Base-by-base conservation (phyloP, 2,113 vertebrate species). In the Uropsilus gracilis region DNA sequence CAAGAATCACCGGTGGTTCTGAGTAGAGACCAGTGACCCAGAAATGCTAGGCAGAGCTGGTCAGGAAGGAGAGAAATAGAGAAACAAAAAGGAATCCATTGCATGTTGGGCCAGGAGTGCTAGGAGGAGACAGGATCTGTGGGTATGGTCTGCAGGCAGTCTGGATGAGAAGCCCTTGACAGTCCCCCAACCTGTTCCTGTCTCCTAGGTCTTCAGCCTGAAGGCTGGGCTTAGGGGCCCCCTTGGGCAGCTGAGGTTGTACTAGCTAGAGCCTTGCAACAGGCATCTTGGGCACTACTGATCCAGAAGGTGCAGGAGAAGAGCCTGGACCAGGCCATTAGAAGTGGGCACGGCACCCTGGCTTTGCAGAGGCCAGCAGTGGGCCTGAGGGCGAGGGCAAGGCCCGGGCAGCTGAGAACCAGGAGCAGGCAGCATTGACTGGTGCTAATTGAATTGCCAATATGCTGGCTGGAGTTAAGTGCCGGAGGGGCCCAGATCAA, bases 361-460 rank as follows among this genome's bases (percentile, higher is more conserved):
- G 78, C 34, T 84, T 72, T 75, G 34, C 6, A 44, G 91, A 63
- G 77, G 93, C 81, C 57, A 37, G 64, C 4, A 4, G 80, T 82
- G 71, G 71, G 57, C 12, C 22, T 59, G 57, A 53, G 63, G 89
- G 80, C 4, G 0, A 93, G 68, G 94, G 39, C 34, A 48, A 96
- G 90, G 90, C 92, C 83, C 8, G 20, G 82, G 93, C 92, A 95
- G 94, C 68, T n/a, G 90, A 89, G 88, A 96, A 89, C 83, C 92
- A 59, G 94, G 95, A 97, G 92, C 85, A 95, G 90, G 63, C 85
- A 42, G 94, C 97, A 96, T 92, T 96, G 97, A 97, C 97, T 94
- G 94, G 96, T 96, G 84, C 96, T 96, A 98, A 97, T 98, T 98
- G 98, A 97, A 97, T 97, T 98, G 97, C 98, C 97, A 96, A 97